Evolutionary conservation across 2,888 invertebrate genomes (phyloP).

Genomic region (Drosophila colorata): DNA sequence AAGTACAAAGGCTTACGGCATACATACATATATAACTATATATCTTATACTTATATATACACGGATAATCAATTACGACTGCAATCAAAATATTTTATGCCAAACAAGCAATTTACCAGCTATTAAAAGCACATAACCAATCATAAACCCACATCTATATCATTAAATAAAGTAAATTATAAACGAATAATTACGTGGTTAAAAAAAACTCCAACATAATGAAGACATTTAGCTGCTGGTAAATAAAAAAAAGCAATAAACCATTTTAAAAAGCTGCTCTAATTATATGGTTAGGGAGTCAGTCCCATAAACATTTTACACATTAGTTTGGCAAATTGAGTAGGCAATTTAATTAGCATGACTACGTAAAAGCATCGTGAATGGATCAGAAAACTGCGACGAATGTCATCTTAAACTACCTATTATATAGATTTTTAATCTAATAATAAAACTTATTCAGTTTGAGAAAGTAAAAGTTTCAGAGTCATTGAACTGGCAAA

Average conservation of each 20-base stretch:
- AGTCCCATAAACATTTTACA: conserved; percentile 9
- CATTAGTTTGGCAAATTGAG: conserved; percentile 29
- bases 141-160: conserved; percentile 15
- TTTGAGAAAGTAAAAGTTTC: neutral
- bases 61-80: conserved; percentile 49
- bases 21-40: conserved; percentile 4
- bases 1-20: conserved; percentile 33
- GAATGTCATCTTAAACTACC: neutral
- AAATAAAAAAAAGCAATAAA: conserved; percentile 32
- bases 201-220: conserved; percentile 43
- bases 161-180: conserved; percentile 14
- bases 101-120: conserved; percentile 45
- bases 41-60: conserved; percentile 2
- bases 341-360: conserved; percentile 32
- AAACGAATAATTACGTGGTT: conserved; percentile 13
- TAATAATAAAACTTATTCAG: neutral
- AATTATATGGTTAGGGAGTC: conserved; percentile 38
- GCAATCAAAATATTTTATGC: conserved; percentile 51
- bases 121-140: conserved; percentile 56
- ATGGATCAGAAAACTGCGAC: neutral
- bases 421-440: neutral
- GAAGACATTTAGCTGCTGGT: conserved; percentile 50
- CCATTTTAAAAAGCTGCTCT: conserved; percentile 27
- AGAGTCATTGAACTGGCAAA: neutral
- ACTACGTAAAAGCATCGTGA: conserved; percentile 1